phyloP scores from a whole-genome alignment of 2,888 invertebrate genomes.

The Drosophila percnosoma region DNA sequence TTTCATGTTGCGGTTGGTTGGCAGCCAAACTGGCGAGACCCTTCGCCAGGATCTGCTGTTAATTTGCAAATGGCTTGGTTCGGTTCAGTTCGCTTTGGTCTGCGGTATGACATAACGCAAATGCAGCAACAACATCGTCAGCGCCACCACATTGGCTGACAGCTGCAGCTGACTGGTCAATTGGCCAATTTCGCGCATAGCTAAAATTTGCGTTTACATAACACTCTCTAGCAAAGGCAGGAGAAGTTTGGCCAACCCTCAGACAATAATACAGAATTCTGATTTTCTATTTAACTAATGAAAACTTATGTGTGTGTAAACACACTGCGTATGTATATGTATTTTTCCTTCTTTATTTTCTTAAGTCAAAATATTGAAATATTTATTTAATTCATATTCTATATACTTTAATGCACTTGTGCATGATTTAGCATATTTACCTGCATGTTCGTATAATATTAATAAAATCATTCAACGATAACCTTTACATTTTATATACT shows the following conservation, averaged over 20 bases:
- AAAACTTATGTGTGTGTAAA: not conserved
- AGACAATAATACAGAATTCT: not conserved
- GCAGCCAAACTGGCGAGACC: conserved; percentile 41
- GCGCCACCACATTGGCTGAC: conserved; percentile 5
- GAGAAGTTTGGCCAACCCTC: not conserved
- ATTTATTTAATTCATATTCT: not conserved
- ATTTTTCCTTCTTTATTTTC: not conserved
- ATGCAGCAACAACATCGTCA: conserved; percentile 17
- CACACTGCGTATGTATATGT: not conserved
- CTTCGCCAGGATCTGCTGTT: conserved; percentile 42
- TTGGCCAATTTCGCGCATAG: not conserved
- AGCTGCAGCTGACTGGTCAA: not conserved
- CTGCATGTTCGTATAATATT: not conserved
- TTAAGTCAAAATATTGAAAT: not conserved
- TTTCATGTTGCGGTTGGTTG: conserved; percentile 57
- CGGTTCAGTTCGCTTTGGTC: conserved; percentile 13
- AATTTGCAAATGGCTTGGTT: conserved; percentile 46
- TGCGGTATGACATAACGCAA: conserved; percentile 34
- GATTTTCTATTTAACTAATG: not conserved
- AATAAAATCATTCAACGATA: not conserved
- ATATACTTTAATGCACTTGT: not conserved
- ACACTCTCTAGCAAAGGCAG: not conserved
- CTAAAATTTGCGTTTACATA: not conserved
- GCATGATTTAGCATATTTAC: not conserved
- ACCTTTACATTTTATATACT: not conserved